phyloP scores from a whole-genome alignment of 2,888 invertebrate genomes.

The Campoplex nolae region DNA sequence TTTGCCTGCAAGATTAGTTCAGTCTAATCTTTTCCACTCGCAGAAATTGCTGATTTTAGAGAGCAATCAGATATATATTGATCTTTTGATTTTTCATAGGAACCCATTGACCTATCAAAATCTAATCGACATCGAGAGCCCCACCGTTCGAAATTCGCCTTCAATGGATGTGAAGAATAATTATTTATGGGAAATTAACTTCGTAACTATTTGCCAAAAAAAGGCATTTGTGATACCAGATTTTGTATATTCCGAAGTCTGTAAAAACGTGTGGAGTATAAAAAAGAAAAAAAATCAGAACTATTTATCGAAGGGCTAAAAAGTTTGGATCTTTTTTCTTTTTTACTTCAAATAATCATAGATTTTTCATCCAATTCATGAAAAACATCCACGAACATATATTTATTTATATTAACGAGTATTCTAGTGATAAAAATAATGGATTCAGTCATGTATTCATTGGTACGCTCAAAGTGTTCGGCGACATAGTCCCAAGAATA shows the following conservation, averaged over 20 bases:
- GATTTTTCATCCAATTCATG: constrained; percentile 17
- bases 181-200: neutral
- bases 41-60: neutral
- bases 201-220: neutral
- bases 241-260: neutral
- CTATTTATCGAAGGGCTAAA: neutral
- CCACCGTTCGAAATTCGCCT: neutral
- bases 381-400: constrained; percentile 20
- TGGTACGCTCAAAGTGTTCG: constrained; percentile 72
- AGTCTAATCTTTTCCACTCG: neutral
- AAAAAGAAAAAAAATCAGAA: neutral
- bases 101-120: neutral
- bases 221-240: neutral
- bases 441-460: constrained; percentile 66
- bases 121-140: neutral
- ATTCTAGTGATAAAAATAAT: constrained; percentile 50
- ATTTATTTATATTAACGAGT: constrained; percentile 34
- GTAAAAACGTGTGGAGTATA: neutral
- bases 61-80: neutral
- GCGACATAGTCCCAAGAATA: constrained; percentile 81
- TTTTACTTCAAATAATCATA: neutral
- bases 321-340: neutral
- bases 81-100: neutral
- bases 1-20: neutral
- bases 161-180: neutral